A percentile compares a stretch with the other conserved stretches of the same genome.
Conservation (phyloP, 2,888 invertebrate genomes). For the Mesochorus sp. region DNA sequence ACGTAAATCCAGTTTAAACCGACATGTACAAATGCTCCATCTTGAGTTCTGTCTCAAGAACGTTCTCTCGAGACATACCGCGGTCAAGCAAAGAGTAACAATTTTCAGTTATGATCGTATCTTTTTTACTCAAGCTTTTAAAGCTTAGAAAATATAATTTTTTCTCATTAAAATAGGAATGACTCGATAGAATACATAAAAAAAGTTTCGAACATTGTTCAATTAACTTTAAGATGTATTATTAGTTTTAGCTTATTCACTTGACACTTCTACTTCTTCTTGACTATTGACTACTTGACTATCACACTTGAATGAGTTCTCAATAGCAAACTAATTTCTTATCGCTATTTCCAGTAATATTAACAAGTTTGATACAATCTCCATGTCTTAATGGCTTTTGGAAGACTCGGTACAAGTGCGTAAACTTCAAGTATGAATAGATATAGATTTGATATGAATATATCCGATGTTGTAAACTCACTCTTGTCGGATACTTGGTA, state of each 20-base stretch:
- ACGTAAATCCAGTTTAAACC: slow-evolving; percentile 41
- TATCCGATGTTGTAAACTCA: neutral
- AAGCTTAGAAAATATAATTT: too few species aligned
- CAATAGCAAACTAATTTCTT: slow-evolving; percentile 5
- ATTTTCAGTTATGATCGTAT: neutral
- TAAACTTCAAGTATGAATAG: neutral
- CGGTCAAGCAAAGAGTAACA: neutral
- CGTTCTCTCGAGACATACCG: neutral
- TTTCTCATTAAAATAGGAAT: too few species aligned
- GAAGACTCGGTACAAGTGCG: slow-evolving; percentile 15
- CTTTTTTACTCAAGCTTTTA: too few species aligned
- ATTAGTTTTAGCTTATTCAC: too few species aligned
- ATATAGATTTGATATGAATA: neutral
- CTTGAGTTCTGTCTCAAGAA: neutral
- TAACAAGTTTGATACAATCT: slow-evolving; percentile 32
- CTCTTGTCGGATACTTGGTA: neutral
- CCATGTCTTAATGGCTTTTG: slow-evolving; percentile 17
- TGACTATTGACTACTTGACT: slow-evolving; percentile 33
- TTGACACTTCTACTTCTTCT: too few species aligned
- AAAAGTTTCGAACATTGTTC: too few species aligned
- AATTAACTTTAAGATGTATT: too few species aligned
- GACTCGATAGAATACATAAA: too few species aligned
- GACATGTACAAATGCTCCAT: neutral
- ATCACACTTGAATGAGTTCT: slow-evolving; percentile 9
- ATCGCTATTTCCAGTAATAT: slow-evolving; percentile 23